Conservation (phyloP, 2,113 vertebrate species). For the Microtus ochrogaster region DNA sequence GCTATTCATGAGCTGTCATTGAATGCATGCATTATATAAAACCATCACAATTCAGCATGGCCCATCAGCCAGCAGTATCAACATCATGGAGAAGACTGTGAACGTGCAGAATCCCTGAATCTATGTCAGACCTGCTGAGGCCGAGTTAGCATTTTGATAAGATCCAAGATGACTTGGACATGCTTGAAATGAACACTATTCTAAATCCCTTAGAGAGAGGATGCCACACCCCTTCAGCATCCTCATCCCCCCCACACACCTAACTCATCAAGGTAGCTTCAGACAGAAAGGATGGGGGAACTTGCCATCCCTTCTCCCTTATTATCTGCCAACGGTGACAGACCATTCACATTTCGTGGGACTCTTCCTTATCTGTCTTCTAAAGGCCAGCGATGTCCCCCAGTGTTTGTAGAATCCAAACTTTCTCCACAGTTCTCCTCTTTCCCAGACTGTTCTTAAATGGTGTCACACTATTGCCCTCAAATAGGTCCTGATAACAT, state of each 20-base stretch:
- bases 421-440: not conserved
- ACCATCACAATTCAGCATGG: not conserved
- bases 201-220: not conserved
- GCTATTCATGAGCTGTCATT: not conserved
- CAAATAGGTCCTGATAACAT: not conserved
- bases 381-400: not conserved
- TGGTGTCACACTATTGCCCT: not conserved
- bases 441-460: not conserved
- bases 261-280: not conserved
- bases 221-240: too few relatives aligned
- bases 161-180: not conserved
- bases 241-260: not conserved
- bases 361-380: not conserved
- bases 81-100: not conserved
- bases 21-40: not conserved
- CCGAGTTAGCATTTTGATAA: not conserved
- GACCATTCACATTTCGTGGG: not conserved
- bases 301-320: not conserved
- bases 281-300: not conserved
- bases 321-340: not conserved
- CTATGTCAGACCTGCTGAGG: not conserved
- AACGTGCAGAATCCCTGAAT: not conserved
- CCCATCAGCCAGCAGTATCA: not conserved
- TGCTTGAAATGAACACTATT: not conserved
- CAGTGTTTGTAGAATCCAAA: not conserved